phyloP scores from a whole-genome alignment of 2,113 vertebrate genomes.

The Raja brachyura region DNA sequence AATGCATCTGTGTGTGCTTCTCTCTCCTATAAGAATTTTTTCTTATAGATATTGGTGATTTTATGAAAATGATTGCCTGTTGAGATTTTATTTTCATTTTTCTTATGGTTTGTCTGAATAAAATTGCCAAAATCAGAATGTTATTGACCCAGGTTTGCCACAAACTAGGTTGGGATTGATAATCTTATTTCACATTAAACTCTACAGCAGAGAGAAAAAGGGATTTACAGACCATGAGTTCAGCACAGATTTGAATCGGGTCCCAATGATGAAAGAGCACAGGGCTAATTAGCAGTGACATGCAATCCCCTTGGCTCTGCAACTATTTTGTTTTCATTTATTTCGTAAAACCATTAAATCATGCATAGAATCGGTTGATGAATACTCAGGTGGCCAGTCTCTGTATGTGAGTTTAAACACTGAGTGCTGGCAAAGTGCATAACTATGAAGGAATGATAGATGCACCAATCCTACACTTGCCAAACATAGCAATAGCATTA shows the following conservation, averaged over 20 bases:
- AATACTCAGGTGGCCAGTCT: not conserved
- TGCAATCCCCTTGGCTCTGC: not conserved
- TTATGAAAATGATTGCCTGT: not conserved
- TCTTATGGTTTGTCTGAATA: not conserved
- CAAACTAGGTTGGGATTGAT: not conserved
- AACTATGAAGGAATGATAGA: not conserved
- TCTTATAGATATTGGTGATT: not conserved
- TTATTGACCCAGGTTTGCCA: not conserved
- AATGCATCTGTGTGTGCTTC: not conserved
- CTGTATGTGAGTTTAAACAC: not conserved
- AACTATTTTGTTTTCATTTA: not conserved
- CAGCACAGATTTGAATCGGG: not conserved
- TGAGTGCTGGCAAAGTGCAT: not conserved
- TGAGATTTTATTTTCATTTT: not conserved
- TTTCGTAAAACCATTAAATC: not conserved
- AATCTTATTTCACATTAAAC: not conserved
- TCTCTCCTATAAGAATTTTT: not conserved
- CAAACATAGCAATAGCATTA: not conserved
- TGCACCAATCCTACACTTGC: not conserved
- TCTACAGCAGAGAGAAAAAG: not conserved
- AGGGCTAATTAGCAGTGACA: not conserved
- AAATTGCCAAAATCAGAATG: constrained; percentile 2
- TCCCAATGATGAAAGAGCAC: not conserved
- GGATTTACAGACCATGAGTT: not conserved
- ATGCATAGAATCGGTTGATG: not conserved